Conservation (phyloP, 2,113 vertebrate genomes). For the Perca fluviatilis region DNA sequence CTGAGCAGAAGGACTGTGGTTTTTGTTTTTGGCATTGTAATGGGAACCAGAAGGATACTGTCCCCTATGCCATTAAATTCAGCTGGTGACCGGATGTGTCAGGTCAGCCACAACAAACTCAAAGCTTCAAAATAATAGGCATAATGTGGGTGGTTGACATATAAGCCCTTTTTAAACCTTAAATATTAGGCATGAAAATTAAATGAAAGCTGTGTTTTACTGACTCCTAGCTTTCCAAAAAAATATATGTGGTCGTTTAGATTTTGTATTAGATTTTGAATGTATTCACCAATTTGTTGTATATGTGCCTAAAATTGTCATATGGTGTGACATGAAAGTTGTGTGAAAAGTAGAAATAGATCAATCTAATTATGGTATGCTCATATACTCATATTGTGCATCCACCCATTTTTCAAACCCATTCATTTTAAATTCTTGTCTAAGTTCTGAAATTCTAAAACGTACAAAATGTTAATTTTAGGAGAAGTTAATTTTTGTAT, state of each 20-base stretch:
- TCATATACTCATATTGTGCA: background rate
- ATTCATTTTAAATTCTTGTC: background rate
- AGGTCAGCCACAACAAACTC: background rate
- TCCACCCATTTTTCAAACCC: background rate
- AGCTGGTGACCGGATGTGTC: slow-evolving; percentile 43
- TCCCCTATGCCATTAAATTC: slow-evolving; percentile 17
- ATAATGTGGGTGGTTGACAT: background rate
- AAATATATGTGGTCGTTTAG: background rate
- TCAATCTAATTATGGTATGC: too few relatives aligned
- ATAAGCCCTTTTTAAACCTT: background rate
- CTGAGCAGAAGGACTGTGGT: background rate
- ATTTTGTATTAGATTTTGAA: background rate
- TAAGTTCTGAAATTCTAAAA: background rate
- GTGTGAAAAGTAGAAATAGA: too few relatives aligned
- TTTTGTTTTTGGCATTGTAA: slow-evolving; percentile 35
- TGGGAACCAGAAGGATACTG: slow-evolving; percentile 23
- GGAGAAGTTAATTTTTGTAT: too few relatives aligned
- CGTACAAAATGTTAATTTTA: background rate
- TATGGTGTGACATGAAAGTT: background rate
- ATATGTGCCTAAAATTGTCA: background rate
- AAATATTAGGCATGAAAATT: background rate
- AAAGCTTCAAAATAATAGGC: slow-evolving; percentile 14
- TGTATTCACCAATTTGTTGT: background rate
- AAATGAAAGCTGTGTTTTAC: background rate
- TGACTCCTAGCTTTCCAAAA: background rate